These are phyloP conservation scores for Phataginus tetradactyla DNA, from an alignment of 2,797 vertebrate genomes.

Conservation along the genomic window DNA sequence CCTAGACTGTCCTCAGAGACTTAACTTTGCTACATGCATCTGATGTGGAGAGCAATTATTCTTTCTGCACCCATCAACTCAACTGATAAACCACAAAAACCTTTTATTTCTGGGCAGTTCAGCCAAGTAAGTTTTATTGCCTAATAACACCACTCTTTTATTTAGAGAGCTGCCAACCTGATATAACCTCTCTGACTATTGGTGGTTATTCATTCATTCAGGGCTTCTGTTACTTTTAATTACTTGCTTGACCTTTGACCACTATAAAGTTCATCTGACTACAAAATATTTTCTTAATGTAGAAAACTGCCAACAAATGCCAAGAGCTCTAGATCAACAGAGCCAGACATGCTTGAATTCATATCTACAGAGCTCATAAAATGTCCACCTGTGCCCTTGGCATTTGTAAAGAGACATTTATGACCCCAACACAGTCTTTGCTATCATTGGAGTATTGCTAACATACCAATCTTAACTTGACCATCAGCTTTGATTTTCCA, in stretches of 20 bases:
- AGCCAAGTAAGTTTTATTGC: not conserved
- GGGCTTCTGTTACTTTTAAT: slow-evolving; percentile 32
- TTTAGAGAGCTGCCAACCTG: not conserved
- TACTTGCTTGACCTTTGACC: slow-evolving; percentile 40
- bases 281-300: slow-evolving; percentile 40
- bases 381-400: slow-evolving; percentile 17
- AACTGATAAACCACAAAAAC: not conserved
- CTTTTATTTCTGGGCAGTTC: not conserved
- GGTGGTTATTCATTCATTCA: not conserved
- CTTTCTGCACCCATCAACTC: not conserved
- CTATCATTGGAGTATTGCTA: not conserved
- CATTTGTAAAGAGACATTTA: slow-evolving; percentile 41
- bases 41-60: not conserved
- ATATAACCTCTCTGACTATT: not conserved
- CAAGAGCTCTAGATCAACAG: slow-evolving; percentile 12
- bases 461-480: not conserved
- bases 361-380: not conserved
- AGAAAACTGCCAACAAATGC: slow-evolving; percentile 56
- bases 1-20: not conserved
- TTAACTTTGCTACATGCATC: not conserved
- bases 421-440: not conserved
- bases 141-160: not conserved
- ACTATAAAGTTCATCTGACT: slow-evolving; percentile 48
- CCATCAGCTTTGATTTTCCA: not conserved
- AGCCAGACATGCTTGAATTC: slow-evolving; percentile 42